Evolutionary conservation across 2,888 invertebrate species (phyloP).

Genomic region (Nebria salina): DNA sequence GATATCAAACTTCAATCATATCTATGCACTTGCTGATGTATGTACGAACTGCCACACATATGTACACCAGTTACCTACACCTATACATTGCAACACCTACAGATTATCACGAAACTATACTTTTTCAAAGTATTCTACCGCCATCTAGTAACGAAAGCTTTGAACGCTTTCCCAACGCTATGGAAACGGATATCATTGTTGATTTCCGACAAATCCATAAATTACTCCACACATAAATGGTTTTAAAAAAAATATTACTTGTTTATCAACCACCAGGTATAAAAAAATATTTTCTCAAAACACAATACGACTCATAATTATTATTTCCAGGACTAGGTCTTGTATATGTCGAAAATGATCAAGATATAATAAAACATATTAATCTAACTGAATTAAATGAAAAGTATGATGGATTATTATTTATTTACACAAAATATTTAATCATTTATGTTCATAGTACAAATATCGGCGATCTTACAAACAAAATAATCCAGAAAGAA

Average conservation of each 20-base stretch:
- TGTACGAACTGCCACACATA: no score
- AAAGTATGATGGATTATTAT: slow-evolving; percentile 16
- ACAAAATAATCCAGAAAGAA: slow-evolving; percentile 65
- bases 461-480: slow-evolving; percentile 66
- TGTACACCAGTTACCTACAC: no score
- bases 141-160: not conserved
- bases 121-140: not conserved
- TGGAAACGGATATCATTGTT: slow-evolving; percentile 2
- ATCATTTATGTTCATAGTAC: slow-evolving; percentile 61
- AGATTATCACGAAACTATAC: not conserved
- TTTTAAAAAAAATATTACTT: slow-evolving; percentile 39
- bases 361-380: slow-evolving; percentile 41
- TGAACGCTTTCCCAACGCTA: not conserved
- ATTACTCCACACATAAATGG: slow-evolving; percentile 14
- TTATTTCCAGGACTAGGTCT: slow-evolving; percentile 29
- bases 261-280: slow-evolving; percentile 39
- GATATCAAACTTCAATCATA: not conserved
- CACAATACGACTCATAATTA: not conserved
- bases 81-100: no score
- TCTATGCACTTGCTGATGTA: no score
- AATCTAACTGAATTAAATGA: slow-evolving; percentile 28
- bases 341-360: slow-evolving; percentile 29
- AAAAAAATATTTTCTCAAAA: slow-evolving; percentile 11
- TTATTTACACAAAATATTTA: not conserved
- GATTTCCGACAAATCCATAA: not conserved